Conservation (phyloP, 2,888 invertebrate species). For the Amphipyra tragopoginis region DNA sequence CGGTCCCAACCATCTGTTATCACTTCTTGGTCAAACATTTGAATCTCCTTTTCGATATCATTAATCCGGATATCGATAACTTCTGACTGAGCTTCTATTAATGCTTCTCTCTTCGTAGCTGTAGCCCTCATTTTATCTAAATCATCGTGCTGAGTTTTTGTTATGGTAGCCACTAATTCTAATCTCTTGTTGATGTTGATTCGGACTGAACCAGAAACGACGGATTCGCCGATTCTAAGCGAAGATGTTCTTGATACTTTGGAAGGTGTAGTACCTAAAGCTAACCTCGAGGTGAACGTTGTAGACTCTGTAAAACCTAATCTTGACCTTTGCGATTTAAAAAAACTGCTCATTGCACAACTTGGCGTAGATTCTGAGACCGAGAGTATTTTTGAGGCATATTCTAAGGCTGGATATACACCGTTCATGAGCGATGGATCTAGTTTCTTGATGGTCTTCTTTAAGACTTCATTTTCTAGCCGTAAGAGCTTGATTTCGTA, state of each 20-base stretch:
- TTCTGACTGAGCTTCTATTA: conserved; percentile 87
- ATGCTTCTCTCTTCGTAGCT: conserved; percentile 75
- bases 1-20: conserved; percentile 87
- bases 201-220: conserved; percentile 75
- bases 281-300: background rate
- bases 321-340: background rate
- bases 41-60: conserved; percentile 83
- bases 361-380: background rate
- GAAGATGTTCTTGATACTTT: conserved; percentile 42
- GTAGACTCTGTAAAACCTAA: background rate
- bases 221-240: conserved; percentile 72
- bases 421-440: conserved; percentile 84
- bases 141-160: conserved; percentile 76
- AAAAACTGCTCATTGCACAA: background rate
- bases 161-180: conserved; percentile 83
- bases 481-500: conserved; percentile 71
- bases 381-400: conserved; percentile 5
- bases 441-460: conserved; percentile 79
- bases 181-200: conserved; percentile 87
- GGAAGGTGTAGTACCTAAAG: background rate
- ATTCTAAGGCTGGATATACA: conserved; percentile 67
- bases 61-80: conserved; percentile 85
- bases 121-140: conserved; percentile 70
- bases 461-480: conserved; percentile 88
- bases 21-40: conserved; percentile 86